Evolutionary conservation across 2,888 invertebrate genomes (phyloP), one percentile per base, ranked within the genome.

Genomic region (Amitus sp.): DNA sequence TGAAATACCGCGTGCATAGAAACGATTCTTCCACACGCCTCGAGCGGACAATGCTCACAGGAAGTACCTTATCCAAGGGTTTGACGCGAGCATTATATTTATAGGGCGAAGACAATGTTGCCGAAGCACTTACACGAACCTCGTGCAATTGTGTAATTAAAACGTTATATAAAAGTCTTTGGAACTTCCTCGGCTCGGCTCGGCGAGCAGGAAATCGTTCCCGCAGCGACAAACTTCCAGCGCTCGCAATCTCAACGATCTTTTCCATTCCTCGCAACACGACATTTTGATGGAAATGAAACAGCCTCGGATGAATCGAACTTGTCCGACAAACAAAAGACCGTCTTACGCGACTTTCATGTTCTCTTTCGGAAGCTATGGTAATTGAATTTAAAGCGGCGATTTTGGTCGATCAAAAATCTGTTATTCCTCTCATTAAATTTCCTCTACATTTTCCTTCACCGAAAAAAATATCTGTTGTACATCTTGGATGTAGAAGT

Each of bases 21-120:
- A 54, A 47, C 28, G 37, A 52, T 58, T 42, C 47, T 58, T 43
- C 47, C 20, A 39, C 23, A 48, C 43, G 40, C 58, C 45, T 48
- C 52, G 47, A 2, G 23, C 39, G 42, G 51, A 51, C 51, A 45
- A 56, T 43, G 48, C 49, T 33, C 40, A 51, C 47, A 45, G 57
- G 40, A 57, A 57, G 47, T 47, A 40, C 17, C 40, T 46, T 59
- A 49, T 59, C 49, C 40, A 46, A 48, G 49, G 23, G 40, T 59
- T 49, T 59, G 47, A 57, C 42, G 51, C 23, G 33, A 37, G 39
- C 40, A 55, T 49, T 55, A 49, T 37, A 55, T 47, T 46, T 40
- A 33, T 33, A 42, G 47, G 33, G 40, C 50, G 43, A 47, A 57
- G 47, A 55, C 43, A 30, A 50, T 13, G 37, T 37, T 15, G 37